Percentiles rank a stretch among this genome's conserved stretches.
phyloP scores from a whole-genome alignment of 2,797 vertebrate genomes.

The Tarsius wallacei region DNA sequence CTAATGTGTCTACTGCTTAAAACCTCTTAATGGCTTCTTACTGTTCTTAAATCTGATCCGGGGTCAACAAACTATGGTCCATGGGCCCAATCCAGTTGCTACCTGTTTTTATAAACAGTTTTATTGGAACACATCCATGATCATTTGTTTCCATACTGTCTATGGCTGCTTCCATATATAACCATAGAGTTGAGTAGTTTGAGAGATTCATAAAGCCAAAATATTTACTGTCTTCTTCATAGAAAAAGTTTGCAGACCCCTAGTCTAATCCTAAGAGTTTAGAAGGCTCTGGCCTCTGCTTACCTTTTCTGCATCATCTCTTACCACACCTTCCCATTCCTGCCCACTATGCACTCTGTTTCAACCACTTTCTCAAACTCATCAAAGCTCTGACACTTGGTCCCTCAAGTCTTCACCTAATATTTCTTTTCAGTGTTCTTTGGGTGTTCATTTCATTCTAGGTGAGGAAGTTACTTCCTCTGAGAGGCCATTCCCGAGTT shows the following conservation, averaged over 20 bases:
- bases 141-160: constrained; percentile 14
- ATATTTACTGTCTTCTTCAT: constrained; percentile 33
- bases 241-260: constrained; percentile 10
- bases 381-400: constrained; percentile 28
- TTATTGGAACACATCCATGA: constrained; percentile 41
- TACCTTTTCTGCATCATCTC: constrained; percentile 30
- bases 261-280: constrained; percentile 13
- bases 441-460: constrained; percentile 36
- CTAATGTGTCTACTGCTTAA: constrained; percentile 31
- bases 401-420: constrained; percentile 8
- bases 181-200: neutral
- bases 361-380: constrained; percentile 59
- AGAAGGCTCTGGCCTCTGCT: neutral
- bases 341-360: neutral
- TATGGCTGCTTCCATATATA: neutral
- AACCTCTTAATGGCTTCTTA: constrained; percentile 41
- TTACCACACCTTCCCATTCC: neutral
- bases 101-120: constrained; percentile 61
- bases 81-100: constrained; percentile 58
- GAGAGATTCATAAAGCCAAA: constrained; percentile 49
- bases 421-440: neutral
- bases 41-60: constrained; percentile 40
- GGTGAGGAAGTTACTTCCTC: constrained; percentile 33
- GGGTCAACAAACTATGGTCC: constrained; percentile 15
- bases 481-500: neutral